phyloP scores from a whole-genome alignment of 2,797 vertebrate genomes.

The Pseudocheirus occidentalis region DNA sequence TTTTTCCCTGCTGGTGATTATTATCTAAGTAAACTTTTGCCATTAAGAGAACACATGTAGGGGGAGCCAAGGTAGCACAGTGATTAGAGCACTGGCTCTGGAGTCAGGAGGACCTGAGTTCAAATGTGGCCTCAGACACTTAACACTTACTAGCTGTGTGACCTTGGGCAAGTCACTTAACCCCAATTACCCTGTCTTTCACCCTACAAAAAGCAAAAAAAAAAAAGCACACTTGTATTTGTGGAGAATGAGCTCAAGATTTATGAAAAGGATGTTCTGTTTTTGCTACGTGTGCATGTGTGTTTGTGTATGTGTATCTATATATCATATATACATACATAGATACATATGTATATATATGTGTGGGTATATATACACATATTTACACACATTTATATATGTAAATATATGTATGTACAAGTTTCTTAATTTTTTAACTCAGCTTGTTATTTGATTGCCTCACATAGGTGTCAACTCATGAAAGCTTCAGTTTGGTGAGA shows the following conservation, averaged over 20 bases:
- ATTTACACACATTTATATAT: background rate
- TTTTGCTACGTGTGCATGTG: background rate
- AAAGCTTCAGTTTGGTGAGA: background rate
- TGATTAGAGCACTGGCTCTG: too few species aligned
- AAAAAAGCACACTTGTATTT: background rate
- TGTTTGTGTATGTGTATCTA: background rate
- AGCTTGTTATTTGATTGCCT: background rate
- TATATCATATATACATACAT: too few species aligned
- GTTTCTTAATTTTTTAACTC: background rate
- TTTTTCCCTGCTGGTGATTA: background rate
- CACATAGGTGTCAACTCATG: background rate
- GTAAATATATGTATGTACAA: too few species aligned
- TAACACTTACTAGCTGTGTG: too few species aligned
- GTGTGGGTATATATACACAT: background rate
- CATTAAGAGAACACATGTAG: background rate
- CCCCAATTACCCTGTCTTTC: too few species aligned
- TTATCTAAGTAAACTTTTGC: background rate
- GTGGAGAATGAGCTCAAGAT: background rate
- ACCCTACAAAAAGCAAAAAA: too few species aligned
- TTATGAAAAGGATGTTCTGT: background rate
- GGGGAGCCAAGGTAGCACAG: too few species aligned
- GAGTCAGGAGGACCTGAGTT: too few species aligned
- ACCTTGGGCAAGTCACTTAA: too few species aligned
- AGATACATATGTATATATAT: background rate
- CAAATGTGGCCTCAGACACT: too few species aligned